These are phyloP conservation scores for Formica exsecta DNA, from an alignment of 1,140 invertebrate genomes.

Conservation along the genomic window DNA sequence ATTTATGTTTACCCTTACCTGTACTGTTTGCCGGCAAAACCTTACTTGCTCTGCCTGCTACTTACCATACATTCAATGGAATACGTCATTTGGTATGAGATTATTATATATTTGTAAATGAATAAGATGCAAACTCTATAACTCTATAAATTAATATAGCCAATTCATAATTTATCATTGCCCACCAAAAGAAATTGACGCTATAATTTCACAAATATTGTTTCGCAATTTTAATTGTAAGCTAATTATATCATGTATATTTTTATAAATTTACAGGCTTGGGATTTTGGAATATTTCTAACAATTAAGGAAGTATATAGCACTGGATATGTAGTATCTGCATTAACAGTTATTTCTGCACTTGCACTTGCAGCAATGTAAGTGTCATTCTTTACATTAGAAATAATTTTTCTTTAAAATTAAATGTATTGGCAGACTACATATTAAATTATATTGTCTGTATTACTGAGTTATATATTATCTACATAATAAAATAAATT, in stretches of 20 bases:
- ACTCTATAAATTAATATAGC: neutral
- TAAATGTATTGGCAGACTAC: slow-evolving; percentile 44
- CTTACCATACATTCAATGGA: slow-evolving; percentile 90
- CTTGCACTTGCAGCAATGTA: slow-evolving; percentile 78
- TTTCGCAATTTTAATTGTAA: neutral
- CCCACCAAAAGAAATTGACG: neutral
- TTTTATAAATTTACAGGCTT: slow-evolving; percentile 83
- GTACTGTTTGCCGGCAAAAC: slow-evolving; percentile 78
- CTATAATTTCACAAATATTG: slow-evolving; percentile 20
- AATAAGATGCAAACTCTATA: slow-evolving; percentile 4
- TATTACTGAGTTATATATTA: slow-evolving; percentile 42
- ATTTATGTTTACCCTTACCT: slow-evolving; percentile 76
- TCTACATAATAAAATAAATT: slow-evolving; percentile 64
- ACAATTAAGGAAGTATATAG: slow-evolving; percentile 91
- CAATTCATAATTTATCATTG: neutral
- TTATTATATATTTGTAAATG: slow-evolving; percentile 20
- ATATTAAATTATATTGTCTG: slow-evolving; percentile 32
- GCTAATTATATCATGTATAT: neutral
- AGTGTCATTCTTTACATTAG: slow-evolving; percentile 37
- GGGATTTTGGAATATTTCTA: slow-evolving; percentile 91
- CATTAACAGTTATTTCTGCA: slow-evolving; percentile 80
- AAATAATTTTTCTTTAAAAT: slow-evolving; percentile 61
- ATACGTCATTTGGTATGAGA: slow-evolving; percentile 89
- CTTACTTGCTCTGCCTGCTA: slow-evolving; percentile 88
- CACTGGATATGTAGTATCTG: slow-evolving; percentile 90